These are phyloP conservation scores for Urophycis tenuis DNA, from an alignment of 2,797 vertebrate genomes.

Conservation along the genomic window DNA sequence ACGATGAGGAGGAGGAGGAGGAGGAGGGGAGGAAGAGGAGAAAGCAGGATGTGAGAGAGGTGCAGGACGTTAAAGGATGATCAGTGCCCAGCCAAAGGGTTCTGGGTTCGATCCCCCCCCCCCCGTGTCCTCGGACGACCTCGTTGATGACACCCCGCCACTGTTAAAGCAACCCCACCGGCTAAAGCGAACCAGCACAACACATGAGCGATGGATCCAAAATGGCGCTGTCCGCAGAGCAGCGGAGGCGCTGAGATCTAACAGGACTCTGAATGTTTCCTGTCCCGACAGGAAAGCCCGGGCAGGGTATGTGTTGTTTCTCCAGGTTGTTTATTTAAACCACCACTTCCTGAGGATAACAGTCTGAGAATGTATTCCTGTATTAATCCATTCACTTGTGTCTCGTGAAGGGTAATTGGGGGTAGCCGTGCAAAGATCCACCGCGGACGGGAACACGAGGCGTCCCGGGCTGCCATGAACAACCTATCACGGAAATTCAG, in stretches of 20 bases:
- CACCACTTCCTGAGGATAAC: slow-evolving; percentile 40
- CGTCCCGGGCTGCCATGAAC: background rate
- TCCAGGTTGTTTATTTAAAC: slow-evolving; percentile 40
- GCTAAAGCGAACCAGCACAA: background rate
- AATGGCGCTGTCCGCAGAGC: slow-evolving; percentile 30
- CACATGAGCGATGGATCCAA: slow-evolving; percentile 9
- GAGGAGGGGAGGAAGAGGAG: slow-evolving; percentile 10
- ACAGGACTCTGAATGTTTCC: slow-evolving; percentile 57
- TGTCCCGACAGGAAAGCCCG: slow-evolving; percentile 47
- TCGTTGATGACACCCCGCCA: background rate
- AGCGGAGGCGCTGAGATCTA: slow-evolving; percentile 38
- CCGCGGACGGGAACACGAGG: background rate
- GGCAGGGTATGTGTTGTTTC: slow-evolving; percentile 40
- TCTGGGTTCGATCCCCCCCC: background rate
- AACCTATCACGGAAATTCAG: background rate
- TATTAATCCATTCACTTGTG: slow-evolving; percentile 13
- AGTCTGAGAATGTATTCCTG: slow-evolving; percentile 41
- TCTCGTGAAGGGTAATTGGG: background rate
- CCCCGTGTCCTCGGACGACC: background rate
- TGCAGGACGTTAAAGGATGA: slow-evolving; percentile 11
- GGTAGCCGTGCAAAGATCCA: background rate
- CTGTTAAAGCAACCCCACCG: background rate
- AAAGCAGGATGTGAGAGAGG: slow-evolving; percentile 12
- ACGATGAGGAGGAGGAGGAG: slow-evolving; percentile 27
- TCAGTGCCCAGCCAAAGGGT: background rate